Percentiles rank a stretch among this genome's conserved stretches.
These are phyloP conservation scores for Podilymbus podiceps DNA, from an alignment of 2,113 vertebrate species.

Conservation along the genomic window DNA sequence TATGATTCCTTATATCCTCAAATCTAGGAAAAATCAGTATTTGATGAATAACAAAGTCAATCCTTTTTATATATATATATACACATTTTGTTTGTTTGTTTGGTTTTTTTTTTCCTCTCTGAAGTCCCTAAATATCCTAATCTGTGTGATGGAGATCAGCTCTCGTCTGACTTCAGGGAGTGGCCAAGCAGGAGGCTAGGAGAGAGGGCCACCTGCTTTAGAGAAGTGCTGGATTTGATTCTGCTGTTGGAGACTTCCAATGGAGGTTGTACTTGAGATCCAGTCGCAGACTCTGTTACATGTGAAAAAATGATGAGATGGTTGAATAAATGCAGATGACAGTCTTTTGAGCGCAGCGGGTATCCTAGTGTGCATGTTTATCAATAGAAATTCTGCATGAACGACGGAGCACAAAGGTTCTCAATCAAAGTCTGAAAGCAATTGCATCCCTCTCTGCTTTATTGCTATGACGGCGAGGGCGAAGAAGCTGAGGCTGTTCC, in stretches of 20 bases:
- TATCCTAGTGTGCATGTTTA: not conserved
- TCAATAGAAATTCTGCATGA: not conserved
- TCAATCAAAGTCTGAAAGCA: not conserved
- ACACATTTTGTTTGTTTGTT: too few species aligned
- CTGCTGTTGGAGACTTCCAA: not conserved
- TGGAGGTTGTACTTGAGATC: not conserved
- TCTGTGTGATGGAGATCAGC: not conserved
- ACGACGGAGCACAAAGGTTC: not conserved
- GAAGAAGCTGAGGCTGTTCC: not conserved
- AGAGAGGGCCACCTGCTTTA: not conserved
- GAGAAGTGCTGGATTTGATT: not conserved
- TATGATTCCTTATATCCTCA: not conserved
- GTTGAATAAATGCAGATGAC: not conserved
- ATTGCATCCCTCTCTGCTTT: not conserved
- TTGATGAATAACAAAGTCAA: not conserved
- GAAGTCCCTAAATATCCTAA: not conserved
- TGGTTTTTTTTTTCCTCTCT: not conserved
- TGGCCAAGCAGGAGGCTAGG: not conserved
- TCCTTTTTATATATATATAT: too few species aligned
- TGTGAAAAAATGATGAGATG: not conserved
- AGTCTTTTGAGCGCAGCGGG: not conserved
- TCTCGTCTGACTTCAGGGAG: not conserved
- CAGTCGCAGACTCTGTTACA: not conserved
- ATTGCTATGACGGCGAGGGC: not conserved
- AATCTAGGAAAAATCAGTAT: not conserved